Base-by-base conservation (phyloP, 2,888 invertebrate species). In the Nomada ruficornis region DNA sequence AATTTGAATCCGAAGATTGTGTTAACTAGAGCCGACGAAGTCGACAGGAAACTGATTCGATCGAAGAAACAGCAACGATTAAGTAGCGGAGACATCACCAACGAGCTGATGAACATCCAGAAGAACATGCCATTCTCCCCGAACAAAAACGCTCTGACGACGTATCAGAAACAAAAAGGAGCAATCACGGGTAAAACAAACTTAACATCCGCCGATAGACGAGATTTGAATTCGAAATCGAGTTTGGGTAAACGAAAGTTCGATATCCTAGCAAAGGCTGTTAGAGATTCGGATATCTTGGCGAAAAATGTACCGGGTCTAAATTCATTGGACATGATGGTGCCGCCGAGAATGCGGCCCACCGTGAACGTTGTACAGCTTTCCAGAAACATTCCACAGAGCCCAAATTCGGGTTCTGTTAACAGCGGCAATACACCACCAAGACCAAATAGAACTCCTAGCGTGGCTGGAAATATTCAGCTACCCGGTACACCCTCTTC, bases 351-450 rank as follows among this genome's bases (percentile, higher is more conserved):
- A 18, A 91, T 94, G 80, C 94, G 89, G 92, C 94, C 90, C 10
- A 94, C 95, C 10, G 95, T 96, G 0, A 95, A 96, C 90, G 95
- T 96, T 1, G 96, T 96, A 0, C 96, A 96, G 90, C 94, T 96
- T 10, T 93, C 94, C 0, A 90, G 94, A 64, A 93, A 92, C 85
- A 91, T 93, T 78, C 91, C 93, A 15, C 93, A 93, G 73, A 93
- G 93, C 71, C 93, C 94, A 10, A 93, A 90, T 69, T 91, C 92
- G 3, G 91, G 89, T 20, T 91, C 91, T n/a, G 89, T 91, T 1
- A 93, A 92, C 72, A 93, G 91, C 59, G 92, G 91, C 5, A 92
- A 90, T 57, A 93, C 93, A n/a, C 92, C 93, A 0, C 92, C 93
- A 9, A 88, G 92, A 69, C 88, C 89, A 7, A 93, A 92, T 72